A percentile compares a stretch with the other conserved stretches of the same genome.
phyloP scores from a whole-genome alignment of 1,140 invertebrate species.

The Venustaconcha ellipsiformis region DNA sequence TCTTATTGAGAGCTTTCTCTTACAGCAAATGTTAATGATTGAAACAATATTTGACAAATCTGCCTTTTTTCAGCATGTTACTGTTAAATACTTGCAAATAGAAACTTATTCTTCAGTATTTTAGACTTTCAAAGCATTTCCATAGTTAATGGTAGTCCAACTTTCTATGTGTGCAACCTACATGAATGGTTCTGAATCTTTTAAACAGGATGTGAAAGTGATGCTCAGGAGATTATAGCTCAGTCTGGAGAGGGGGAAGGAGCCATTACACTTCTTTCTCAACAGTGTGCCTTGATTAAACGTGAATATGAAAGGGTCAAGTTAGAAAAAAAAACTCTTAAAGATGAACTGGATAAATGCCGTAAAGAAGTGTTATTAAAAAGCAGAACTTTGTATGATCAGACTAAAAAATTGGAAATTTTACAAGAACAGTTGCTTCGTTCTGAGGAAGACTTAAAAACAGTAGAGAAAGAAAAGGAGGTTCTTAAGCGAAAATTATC shows the following conservation, averaged over 20 bases:
- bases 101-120: too few relatives aligned
- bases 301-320: constrained; percentile 30
- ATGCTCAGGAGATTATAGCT: constrained; percentile 22
- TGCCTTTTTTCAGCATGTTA: too few relatives aligned
- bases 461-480: constrained; percentile 23
- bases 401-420: constrained; percentile 6
- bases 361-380: constrained; percentile 1
- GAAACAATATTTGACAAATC: too few relatives aligned
- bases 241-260: constrained; percentile 13
- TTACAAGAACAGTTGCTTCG: constrained; percentile 20
- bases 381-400: constrained; percentile 17
- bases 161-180: too few relatives aligned
- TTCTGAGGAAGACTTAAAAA: constrained; percentile 28
- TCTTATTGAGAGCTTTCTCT: too few relatives aligned
- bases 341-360: constrained; percentile 27
- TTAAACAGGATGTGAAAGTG: constrained; percentile 18
- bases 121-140: too few relatives aligned
- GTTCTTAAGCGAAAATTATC: constrained; percentile 19
- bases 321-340: constrained; percentile 21
- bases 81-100: too few relatives aligned
- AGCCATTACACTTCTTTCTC: constrained; percentile 15
- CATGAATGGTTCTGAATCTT: neutral
- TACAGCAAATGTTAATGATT: too few relatives aligned
- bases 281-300: constrained; percentile 25
- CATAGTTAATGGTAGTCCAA: too few relatives aligned